Evolutionary conservation across 2,113 vertebrate species (phyloP), one percentile per base, ranked within the genome.

Genomic region (Centropus bengalensis): DNA sequence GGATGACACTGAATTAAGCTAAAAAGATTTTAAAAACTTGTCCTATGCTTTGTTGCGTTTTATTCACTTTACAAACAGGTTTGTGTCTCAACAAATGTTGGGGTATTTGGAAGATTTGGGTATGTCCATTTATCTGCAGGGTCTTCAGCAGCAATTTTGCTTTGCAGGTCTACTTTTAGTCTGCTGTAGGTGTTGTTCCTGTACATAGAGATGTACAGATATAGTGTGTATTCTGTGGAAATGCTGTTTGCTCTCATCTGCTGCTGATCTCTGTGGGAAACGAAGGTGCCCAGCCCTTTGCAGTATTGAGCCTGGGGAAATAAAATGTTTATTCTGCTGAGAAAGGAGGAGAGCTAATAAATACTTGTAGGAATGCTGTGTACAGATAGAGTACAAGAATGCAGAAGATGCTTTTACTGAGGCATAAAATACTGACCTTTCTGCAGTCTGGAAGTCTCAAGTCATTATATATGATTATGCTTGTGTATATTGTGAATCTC

Each of bases 161-260:
- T 38, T 32, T 44, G 2, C 32, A 1, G 6, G 14, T 66, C 23
- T 38, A 42, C n/a, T 62, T 30, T 5, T 49, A 3, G 52, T 66
- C 32, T 52, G 82, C 58, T 16, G 26, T 19, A 26, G 75, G 3
- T 3, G 27, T 2, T 59, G 66, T 5, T 38, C 4, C 4, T 3
- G 42, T 19, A 3, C 13, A 1, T 15, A 6, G 2, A 10, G 42
- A 7, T 14, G n/a, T 8, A 8, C 51, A 17, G 80, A 2, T 8
- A 2, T 0, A 4, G 42, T 1, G 11, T 3, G 33, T 2, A 1
- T 28, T 14, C 51, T 44, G 44, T 10, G 21, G 62, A 33, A 33
- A 12, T 9, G 12, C 38, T 32, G 28, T 16, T 20, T 22, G 71
- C 63, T 89, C 62, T 70, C 18, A 8, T 8, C 30, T 62, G 33